Evolutionary conservation across 2,888 invertebrate species (phyloP).

Genomic region (Chrysolina oricalcia): DNA sequence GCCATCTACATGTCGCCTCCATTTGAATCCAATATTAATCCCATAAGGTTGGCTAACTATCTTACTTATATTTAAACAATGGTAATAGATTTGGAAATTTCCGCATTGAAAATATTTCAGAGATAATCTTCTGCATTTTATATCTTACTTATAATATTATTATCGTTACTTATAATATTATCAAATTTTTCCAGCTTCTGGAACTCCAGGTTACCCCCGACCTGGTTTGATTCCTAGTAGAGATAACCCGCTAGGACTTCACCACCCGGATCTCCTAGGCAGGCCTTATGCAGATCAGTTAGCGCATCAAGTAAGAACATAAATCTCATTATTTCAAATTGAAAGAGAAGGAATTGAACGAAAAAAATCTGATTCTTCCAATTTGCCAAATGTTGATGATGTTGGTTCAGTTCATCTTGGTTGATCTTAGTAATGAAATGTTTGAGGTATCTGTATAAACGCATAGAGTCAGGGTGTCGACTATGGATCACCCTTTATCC

Average conservation of each 20-base stretch:
- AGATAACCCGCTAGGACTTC: constrained; percentile 79
- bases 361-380: background rate
- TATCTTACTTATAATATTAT: constrained; percentile 4
- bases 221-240: constrained; percentile 77
- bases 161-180: constrained; percentile 27
- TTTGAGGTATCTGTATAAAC: no score
- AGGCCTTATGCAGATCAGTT: constrained; percentile 88
- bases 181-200: constrained; percentile 69
- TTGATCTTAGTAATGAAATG: background rate
- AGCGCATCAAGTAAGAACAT: constrained; percentile 78
- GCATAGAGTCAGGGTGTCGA: no score
- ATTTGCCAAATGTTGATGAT: background rate
- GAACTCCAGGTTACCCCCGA: constrained; percentile 76
- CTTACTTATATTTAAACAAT: no score
- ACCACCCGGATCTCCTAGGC: constrained; percentile 85
- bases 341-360: background rate
- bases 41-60: no score
- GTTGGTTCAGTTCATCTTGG: background rate
- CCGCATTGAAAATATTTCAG: no score
- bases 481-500: no score
- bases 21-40: no score
- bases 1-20: no score
- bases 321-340: background rate
- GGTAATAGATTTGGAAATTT: no score
- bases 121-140: no score